Evolutionary conservation across 1,140 invertebrate species (phyloP), one percentile per base, ranked within the genome.

Genomic region (Ylistrum balloti): DNA sequence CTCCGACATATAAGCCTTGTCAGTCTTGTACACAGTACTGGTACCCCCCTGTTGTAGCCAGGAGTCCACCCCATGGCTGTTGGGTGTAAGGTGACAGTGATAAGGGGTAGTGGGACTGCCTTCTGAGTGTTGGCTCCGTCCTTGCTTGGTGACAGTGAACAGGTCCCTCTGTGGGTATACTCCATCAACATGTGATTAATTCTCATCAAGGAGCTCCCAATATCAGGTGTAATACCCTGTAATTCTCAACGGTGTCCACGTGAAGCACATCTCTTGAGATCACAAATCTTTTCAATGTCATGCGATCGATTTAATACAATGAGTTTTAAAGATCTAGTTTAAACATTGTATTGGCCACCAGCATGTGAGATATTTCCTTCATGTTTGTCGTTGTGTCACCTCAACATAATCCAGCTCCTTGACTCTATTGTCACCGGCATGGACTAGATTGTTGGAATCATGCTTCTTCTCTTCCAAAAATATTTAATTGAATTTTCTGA

Each of bases 301-400:
- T 74, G 56, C 56, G 56, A 74, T 74, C 56, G 56, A 74, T 74
- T 74, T 74, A 74, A 74, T 74, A 74, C 56, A 74, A 74, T 74
- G 56, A n/a, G 56, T n/a, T 74, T 74, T 74, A 74, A 74, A 74
- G 56, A n/a, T 74, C 56, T 74, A 74, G 56, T 74, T 74, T 74
- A 74, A 74, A 28, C 56, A 74, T 74, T 74, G n/a, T 74, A 74
- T 74, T 74, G 56, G 9, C 56, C 17, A 74, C 56, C 56, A 74
- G 56, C 56, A 74, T 74, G 56, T 74, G 56, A 74, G 56, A 74
- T 15, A 56, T 15, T 56, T 56, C 45, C 45, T 56, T 20, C 45
- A 20, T 74, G 56, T 74, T 74, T 74, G 56, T n/a, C 56, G 0
- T n/a, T 28, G 22, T 74, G 56, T 5, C n/a, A 74, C 56, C n/a